Base-by-base conservation (phyloP, 2,888 invertebrate genomes). In the Platycheirus rosarum region DNA sequence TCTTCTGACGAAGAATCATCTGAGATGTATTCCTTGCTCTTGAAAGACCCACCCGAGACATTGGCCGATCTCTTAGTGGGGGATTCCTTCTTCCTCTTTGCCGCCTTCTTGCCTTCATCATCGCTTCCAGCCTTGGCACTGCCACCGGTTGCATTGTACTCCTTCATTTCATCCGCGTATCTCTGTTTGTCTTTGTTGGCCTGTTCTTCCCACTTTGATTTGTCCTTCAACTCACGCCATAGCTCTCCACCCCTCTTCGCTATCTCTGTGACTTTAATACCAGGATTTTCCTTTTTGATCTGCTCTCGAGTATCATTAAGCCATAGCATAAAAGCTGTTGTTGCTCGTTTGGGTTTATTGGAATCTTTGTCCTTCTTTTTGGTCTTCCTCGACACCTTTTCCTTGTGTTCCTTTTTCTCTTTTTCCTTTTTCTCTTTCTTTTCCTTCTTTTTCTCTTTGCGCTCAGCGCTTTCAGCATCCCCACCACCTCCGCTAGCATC, bases 301-400 rank as follows among this genome's bases (percentile, higher is more conserved):
- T 93, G 91, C 86, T 97, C 96, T 16, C 99, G 92, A 77, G 93
- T 94, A 71, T 96, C 97, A 88, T 96, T 97, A 66, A 99, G 91
- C 97, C 98, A 99, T 84, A 98, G 86, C 95, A 99, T 97, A 90
- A 97, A 99, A 0, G 97, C 98, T 0, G 97, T 95, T 40, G 94
- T 91, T 0, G 98, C 95, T 13, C 98, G 93, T 88, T 99, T 99
- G 0, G 99, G 99, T 85, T 93, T 95, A 88, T 97, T 95, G 14
- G 93, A 94, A 88, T 98, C 98, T 86, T 92, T 93, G 18, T 93
- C 92, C 86, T 93, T 93, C 87, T 96, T 96, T 85, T 93, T 92
- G 8, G 80, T 91, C 85, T 92, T 93, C 88, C 92, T 89, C 68
- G 89, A 88, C 40, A 87, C 85, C 66, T 88, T 87, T 32, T 89